Conservation (phyloP, 2,888 invertebrate species). For the Pocota personata region DNA sequence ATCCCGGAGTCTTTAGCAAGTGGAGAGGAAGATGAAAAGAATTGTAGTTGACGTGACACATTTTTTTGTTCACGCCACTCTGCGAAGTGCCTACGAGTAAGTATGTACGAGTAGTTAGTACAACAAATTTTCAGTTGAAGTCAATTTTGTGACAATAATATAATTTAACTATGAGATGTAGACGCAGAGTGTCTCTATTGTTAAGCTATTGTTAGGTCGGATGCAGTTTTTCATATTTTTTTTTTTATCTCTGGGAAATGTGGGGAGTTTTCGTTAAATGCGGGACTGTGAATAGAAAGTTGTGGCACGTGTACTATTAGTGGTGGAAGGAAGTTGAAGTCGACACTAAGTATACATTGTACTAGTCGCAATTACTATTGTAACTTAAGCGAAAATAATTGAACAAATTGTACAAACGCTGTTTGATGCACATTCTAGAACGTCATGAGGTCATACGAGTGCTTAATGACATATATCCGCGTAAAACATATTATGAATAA, state of each 20-base stretch:
- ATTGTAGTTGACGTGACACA: slow-evolving; percentile 36
- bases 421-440: no score
- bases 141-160: slow-evolving; percentile 62
- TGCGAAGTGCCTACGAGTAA: slow-evolving; percentile 7
- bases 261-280: neutral
- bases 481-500: no score
- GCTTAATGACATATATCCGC: no score
- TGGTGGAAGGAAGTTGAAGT: no score
- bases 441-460: no score
- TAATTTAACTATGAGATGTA: slow-evolving; percentile 20
- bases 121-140: slow-evolving; percentile 40
- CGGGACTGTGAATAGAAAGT: no score
- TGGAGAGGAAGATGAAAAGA: slow-evolving; percentile 11
- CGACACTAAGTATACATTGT: no score
- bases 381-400: no score
- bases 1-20: neutral
- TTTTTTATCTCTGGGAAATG: neutral
- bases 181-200: slow-evolving; percentile 12
- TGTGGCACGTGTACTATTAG: no score
- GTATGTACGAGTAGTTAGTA: slow-evolving; percentile 33
- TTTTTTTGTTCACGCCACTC: slow-evolving; percentile 16
- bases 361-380: no score
- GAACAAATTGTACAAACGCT: no score
- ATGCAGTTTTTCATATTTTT: slow-evolving; percentile 9
- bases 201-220: slow-evolving; percentile 26